These are phyloP conservation scores for Reticulitermes speratus DNA, from an alignment of 1,140 invertebrate genomes.

Conservation along the genomic window DNA sequence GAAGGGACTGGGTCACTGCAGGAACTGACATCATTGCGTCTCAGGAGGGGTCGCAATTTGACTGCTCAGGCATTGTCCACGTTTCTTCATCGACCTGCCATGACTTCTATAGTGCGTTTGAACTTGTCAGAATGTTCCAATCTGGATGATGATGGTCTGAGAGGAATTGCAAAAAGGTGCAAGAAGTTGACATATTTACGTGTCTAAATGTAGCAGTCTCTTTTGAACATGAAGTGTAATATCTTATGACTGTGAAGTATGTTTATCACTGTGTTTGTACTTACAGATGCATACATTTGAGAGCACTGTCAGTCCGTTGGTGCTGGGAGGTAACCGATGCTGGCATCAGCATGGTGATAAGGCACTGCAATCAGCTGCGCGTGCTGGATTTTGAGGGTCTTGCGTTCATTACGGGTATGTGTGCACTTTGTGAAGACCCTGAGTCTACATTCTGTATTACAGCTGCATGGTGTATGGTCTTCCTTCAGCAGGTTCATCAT, in stretches of 20 bases:
- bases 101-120: constrained; percentile 34
- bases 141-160: constrained; percentile 36
- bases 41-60: constrained; percentile 36
- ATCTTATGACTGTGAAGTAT: too few relatives aligned
- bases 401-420: constrained; percentile 35
- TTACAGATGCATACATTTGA: constrained; percentile 28
- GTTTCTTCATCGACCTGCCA: constrained; percentile 31
- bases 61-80: constrained; percentile 29
- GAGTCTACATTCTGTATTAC: too few relatives aligned
- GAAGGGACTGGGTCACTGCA: constrained; percentile 33
- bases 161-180: constrained; percentile 30
- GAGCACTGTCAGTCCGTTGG: constrained; percentile 36
- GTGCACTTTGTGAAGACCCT: too few relatives aligned
- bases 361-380: constrained; percentile 30
- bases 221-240: too few relatives aligned
- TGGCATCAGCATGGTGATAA: constrained; percentile 35
- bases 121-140: constrained; percentile 37
- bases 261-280: too few relatives aligned
- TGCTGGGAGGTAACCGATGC: constrained; percentile 39
- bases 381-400: constrained; percentile 37
- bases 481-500: too few relatives aligned
- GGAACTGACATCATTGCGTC: constrained; percentile 34
- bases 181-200: not conserved
- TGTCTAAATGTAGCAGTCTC: too few relatives aligned
- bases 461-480: too few relatives aligned